A percentile compares a stretch with the other conserved stretches of the same genome.
These are phyloP conservation scores for Planococcus citri DNA, from an alignment of 1,140 invertebrate genomes.

Conservation along the genomic window DNA sequence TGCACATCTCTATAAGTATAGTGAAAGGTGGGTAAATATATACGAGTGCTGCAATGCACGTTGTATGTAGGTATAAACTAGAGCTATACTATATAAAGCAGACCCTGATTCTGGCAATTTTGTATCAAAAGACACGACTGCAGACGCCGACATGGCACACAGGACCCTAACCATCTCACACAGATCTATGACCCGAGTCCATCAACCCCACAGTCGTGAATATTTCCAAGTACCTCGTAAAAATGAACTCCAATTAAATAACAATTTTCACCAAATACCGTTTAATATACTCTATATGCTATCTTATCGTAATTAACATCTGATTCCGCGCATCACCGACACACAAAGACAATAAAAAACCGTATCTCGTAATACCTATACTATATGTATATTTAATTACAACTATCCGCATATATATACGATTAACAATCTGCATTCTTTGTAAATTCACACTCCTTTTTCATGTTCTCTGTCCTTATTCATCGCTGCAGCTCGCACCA, in stretches of 20 bases:
- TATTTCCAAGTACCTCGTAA: no score
- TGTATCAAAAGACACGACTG: no score
- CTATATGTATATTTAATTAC: not conserved
- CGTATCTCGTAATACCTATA: not conserved
- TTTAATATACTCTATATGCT: not conserved
- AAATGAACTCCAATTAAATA: not conserved
- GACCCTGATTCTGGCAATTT: no score
- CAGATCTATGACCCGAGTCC: no score
- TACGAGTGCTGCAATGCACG: no score
- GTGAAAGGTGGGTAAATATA: slow-evolving; percentile 2
- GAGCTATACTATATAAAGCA: no score
- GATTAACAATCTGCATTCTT: not conserved
- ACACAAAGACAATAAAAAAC: not conserved
- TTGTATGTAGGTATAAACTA: no score
- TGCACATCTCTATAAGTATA: no score
- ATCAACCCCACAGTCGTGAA: no score
- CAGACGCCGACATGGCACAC: no score
- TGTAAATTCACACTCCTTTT: slow-evolving; percentile 3
- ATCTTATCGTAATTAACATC: not conserved
- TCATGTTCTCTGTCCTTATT: not conserved
- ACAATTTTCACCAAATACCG: not conserved
- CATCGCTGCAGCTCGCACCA: no score
- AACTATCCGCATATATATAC: not conserved
- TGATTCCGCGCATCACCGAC: not conserved
- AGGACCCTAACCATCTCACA: no score